Conservation (phyloP, 2,797 vertebrate species). For the Gallinago stenura region DNA sequence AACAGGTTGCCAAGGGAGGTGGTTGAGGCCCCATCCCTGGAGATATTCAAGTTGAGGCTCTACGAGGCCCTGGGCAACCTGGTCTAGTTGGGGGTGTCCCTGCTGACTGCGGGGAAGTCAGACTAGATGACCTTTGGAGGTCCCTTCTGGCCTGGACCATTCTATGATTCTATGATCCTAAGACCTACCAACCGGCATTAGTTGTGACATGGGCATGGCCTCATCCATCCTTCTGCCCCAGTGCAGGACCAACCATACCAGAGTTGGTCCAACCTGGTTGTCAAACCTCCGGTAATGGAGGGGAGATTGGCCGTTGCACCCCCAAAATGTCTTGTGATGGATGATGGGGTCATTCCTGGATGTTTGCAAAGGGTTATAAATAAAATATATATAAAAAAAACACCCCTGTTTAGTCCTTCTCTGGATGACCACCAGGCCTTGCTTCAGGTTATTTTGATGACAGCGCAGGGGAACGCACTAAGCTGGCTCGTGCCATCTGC, state of each 20-base stretch:
- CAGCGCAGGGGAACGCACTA: neutral
- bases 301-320: neutral
- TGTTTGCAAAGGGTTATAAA: neutral
- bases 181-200: neutral
- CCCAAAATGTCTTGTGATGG: neutral
- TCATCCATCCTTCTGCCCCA: neutral
- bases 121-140: no score
- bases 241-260: neutral
- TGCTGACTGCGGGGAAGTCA: no score
- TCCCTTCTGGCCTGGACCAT: no score
- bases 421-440: neutral
- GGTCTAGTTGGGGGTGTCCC: no score
- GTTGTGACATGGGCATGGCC: neutral
- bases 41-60: no score
- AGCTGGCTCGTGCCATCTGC: neutral
- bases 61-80: no score
- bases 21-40: no score
- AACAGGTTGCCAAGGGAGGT: no score
- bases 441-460: neutral
- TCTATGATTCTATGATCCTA: no score
- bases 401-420: neutral
- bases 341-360: neutral
- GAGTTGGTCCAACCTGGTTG: neutral
- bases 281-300: neutral
- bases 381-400: neutral